Evolutionary conservation across 2,888 invertebrate genomes (phyloP).

Genomic region (Lasiommata megera): DNA sequence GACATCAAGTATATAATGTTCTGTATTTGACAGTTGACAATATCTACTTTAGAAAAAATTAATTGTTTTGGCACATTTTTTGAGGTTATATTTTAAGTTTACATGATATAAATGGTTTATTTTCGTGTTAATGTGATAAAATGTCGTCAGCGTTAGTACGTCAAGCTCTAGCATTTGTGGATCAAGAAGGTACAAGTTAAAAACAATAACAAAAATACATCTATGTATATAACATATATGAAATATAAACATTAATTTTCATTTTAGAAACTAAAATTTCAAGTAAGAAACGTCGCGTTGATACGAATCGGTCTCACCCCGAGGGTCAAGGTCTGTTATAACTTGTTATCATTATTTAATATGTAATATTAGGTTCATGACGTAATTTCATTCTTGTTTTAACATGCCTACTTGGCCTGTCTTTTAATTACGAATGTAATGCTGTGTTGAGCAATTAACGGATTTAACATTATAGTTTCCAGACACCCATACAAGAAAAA

Average conservation of each 20-base stretch:
- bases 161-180: slow-evolving; percentile 79
- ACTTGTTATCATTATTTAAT: neutral
- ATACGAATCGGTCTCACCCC: slow-evolving; percentile 36
- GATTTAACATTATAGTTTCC: slow-evolving; percentile 20
- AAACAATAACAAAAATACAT: too few relatives aligned
- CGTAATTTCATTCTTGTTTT: neutral
- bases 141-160: slow-evolving; percentile 82
- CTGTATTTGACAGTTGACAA: too few relatives aligned
- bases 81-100: slow-evolving; percentile 30
- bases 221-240: neutral
- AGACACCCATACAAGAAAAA: slow-evolving; percentile 42
- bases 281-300: slow-evolving; percentile 52
- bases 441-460: neutral
- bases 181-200: slow-evolving; percentile 57
- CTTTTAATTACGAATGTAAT: too few relatives aligned
- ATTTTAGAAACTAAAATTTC: slow-evolving; percentile 59
- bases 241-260: slow-evolving; percentile 23
- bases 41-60: too few relatives aligned
- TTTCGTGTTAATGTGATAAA: slow-evolving; percentile 43
- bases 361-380: neutral
- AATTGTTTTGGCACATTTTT: slow-evolving; percentile 34
- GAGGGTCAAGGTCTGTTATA: slow-evolving; percentile 58
- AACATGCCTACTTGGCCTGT: neutral
- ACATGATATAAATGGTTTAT: slow-evolving; percentile 45
- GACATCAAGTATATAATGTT: too few relatives aligned